phyloP scores from a whole-genome alignment of 1,140 invertebrate genomes.

The Anoplolepis gracilipes region DNA sequence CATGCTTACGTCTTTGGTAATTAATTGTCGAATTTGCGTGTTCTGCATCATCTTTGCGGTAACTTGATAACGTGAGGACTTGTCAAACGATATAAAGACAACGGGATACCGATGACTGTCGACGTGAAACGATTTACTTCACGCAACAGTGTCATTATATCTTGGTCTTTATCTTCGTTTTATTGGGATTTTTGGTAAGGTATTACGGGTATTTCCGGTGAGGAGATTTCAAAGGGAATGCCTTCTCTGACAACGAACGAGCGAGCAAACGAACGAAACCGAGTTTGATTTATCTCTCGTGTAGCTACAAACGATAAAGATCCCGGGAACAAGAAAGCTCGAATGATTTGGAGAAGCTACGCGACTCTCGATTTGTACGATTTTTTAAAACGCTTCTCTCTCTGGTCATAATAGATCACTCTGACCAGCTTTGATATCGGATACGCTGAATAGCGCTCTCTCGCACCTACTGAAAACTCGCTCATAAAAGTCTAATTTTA shows the following conservation, averaged over 20 bases:
- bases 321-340: constrained; percentile 1
- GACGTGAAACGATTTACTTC: not conserved
- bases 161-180: not conserved
- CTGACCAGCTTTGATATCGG: constrained; percentile 74
- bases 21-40: constrained; percentile 31
- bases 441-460: constrained; percentile 68
- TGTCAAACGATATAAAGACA: not conserved
- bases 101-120: not conserved
- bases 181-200: not conserved
- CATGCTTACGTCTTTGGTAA: constrained; percentile 5
- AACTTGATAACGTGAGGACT: too few relatives aligned
- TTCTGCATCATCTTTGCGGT: not conserved
- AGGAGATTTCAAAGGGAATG: not conserved
- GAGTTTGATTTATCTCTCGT: constrained; percentile 33
- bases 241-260: not conserved
- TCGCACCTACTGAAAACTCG: constrained; percentile 66
- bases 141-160: not conserved
- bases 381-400: not conserved
- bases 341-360: constrained; percentile 11
- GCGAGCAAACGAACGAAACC: not conserved
- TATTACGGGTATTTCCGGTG: not conserved
- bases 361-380: constrained; percentile 26
- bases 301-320: constrained; percentile 39
- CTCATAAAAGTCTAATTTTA: constrained; percentile 80
- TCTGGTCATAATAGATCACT: constrained; percentile 60